Conservation (phyloP, 2,113 vertebrate genomes). For the Oxyruncus cristatus region DNA sequence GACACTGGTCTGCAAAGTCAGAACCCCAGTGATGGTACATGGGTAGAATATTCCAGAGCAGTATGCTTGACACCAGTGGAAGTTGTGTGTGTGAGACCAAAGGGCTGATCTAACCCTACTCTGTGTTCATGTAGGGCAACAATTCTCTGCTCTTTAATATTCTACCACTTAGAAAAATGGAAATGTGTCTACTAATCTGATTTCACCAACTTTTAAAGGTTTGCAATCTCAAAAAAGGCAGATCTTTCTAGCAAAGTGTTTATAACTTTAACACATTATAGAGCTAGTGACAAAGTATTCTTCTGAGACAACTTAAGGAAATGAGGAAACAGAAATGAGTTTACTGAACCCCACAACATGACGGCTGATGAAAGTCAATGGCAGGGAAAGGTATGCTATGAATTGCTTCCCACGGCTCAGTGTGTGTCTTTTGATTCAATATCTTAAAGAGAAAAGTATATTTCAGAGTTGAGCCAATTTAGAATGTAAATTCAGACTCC, state of each 20-base stretch:
- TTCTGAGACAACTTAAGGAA: background rate
- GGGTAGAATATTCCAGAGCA: background rate
- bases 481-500: background rate
- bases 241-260: background rate
- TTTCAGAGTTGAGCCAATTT: background rate
- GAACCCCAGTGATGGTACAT: background rate
- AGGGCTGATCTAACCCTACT: background rate
- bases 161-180: background rate
- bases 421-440: background rate
- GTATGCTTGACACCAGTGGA: background rate
- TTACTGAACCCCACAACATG: background rate
- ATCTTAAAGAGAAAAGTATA: background rate
- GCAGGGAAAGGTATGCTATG: background rate
- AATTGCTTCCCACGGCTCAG: background rate
- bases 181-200: background rate
- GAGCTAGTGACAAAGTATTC: background rate
- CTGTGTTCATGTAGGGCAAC: accelerated
- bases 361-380: background rate
- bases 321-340: background rate
- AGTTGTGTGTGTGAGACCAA: background rate
- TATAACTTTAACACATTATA: background rate
- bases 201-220: background rate
- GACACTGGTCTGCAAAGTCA: slow-evolving; percentile 17
- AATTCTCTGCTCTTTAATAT: background rate
- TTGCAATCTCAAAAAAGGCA: background rate